Evolutionary conservation across 2,797 vertebrate species (phyloP), one percentile per base, ranked within the genome.

Genomic region (Amblyraja radiata): DNA sequence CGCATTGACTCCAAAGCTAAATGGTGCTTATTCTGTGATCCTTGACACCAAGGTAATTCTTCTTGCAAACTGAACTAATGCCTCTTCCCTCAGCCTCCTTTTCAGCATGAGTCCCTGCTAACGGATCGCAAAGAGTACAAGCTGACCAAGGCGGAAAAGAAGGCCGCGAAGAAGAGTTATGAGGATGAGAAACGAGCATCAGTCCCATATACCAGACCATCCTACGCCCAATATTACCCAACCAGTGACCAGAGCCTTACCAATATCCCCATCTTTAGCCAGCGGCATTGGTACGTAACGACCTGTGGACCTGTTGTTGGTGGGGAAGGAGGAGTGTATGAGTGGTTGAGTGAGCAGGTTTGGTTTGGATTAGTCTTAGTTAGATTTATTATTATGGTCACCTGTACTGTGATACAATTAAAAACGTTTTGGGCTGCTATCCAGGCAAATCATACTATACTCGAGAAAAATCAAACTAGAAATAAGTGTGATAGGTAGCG

Each of bases 171-270:
- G 96, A 99, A 99, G 93, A 98, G 99, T 95, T 99, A 99, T 0
- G 99, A 99, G 96, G 99, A 99, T 93, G 99, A 99, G 95, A 99
- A 99, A 93, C 97, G 99, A 93, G 99, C 99, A 0, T 99, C 98
- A 0, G 97, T 99, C 93, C 98, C 99, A 10, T 99, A 99, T 94
- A 98, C 98, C 36, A 97, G 99, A 36, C 98, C 98, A 0, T 99
- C 98, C 0, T 99, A 99, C 1, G 98, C 98, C 8, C 98, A 99
- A 94, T 99, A 99, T 96, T 99, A 99, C 95, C 99, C 99, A 32
- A 97, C 97, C 95, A 98, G 97, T 63, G 98, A 99, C 93, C 98
- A 99, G 96, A 96, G 95, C 36, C 97, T 99, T 93, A 96, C 97
- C 0, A 99, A 97, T 96, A 98, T 99, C 95, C 98, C 98, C 84